Conservation (phyloP, 2,113 vertebrate genomes). For the Cyanoderma ruficeps region DNA sequence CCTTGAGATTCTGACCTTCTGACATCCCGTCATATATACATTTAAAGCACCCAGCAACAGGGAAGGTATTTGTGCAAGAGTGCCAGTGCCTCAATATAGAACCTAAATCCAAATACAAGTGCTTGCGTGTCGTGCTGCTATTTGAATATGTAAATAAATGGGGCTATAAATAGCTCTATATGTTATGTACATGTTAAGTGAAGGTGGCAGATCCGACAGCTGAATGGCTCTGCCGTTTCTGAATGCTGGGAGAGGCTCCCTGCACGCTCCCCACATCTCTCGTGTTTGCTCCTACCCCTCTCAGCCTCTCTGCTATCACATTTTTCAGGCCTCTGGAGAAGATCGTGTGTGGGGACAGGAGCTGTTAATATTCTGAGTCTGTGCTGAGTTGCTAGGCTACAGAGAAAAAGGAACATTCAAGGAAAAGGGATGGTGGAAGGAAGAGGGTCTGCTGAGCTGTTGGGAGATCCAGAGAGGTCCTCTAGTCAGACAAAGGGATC, state of each 20-base stretch:
- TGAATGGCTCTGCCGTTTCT: constrained; percentile 31
- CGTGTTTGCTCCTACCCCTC: not conserved
- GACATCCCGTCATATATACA: constrained; percentile 11
- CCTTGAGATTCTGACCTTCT: constrained; percentile 26
- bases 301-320: not conserved
- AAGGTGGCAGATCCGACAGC: constrained; percentile 36
- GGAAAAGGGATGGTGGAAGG: constrained; percentile 36
- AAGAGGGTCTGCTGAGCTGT: constrained; percentile 51
- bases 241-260: constrained; percentile 10
- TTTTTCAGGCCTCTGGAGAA: constrained; percentile 58
- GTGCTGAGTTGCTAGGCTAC: constrained; percentile 69
- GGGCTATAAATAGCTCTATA: constrained; percentile 42
- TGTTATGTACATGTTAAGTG: constrained; percentile 45
- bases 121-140: not conserved
- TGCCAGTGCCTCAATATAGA: constrained; percentile 30
- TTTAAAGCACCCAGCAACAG: not conserved
- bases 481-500: not conserved
- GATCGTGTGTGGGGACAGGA: constrained; percentile 47
- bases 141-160: constrained; percentile 62
- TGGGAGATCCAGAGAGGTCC: constrained; percentile 17
- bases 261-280: not conserved
- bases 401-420: constrained; percentile 69
- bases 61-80: not conserved
- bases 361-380: constrained; percentile 65
- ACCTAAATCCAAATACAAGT: not conserved